phyloP scores from a whole-genome alignment of 2,113 vertebrate species.

The Platichthys stellatus region DNA sequence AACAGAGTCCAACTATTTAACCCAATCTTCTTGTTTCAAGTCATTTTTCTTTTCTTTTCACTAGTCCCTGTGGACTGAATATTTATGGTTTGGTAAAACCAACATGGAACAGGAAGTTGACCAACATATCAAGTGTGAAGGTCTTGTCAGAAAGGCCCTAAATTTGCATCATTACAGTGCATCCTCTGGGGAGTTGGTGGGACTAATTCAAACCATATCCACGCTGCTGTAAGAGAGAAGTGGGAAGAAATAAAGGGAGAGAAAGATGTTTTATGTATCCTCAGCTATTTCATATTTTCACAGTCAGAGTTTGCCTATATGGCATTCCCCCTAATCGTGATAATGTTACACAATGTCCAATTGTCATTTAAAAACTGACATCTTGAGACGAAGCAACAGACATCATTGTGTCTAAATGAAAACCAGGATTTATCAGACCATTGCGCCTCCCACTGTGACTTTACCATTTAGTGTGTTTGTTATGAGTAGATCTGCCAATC shows the following conservation, averaged over 20 bases:
- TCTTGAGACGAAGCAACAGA: constrained; percentile 63
- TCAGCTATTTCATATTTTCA: constrained; percentile 28
- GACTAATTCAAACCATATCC: constrained; percentile 75
- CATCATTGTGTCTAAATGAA: constrained; percentile 53
- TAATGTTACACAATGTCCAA: constrained; percentile 43
- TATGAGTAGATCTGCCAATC: constrained; percentile 76
- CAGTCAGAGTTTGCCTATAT: constrained; percentile 22
- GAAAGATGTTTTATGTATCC: constrained; percentile 38
- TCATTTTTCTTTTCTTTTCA: constrained; percentile 36
- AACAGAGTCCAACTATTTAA: constrained; percentile 18
- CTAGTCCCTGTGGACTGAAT: constrained; percentile 66
- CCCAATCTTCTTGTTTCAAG: constrained; percentile 17
- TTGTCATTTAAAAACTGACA: constrained; percentile 48
- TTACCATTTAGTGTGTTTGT: constrained; percentile 75
- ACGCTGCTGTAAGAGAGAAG: constrained; percentile 48
- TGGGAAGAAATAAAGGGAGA: constrained; percentile 33
- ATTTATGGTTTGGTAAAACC: constrained; percentile 75
- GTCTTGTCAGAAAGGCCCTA: constrained; percentile 75
- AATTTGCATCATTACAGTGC: constrained; percentile 74
- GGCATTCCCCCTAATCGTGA: constrained; percentile 48
- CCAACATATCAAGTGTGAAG: constrained; percentile 76
- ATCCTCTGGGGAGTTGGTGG: constrained; percentile 63
- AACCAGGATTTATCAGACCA: constrained; percentile 59
- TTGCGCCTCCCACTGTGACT: constrained; percentile 64
- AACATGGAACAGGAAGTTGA: constrained; percentile 73